Conservation (phyloP, 2,113 vertebrate genomes). For the Dicentrarchus labrax region DNA sequence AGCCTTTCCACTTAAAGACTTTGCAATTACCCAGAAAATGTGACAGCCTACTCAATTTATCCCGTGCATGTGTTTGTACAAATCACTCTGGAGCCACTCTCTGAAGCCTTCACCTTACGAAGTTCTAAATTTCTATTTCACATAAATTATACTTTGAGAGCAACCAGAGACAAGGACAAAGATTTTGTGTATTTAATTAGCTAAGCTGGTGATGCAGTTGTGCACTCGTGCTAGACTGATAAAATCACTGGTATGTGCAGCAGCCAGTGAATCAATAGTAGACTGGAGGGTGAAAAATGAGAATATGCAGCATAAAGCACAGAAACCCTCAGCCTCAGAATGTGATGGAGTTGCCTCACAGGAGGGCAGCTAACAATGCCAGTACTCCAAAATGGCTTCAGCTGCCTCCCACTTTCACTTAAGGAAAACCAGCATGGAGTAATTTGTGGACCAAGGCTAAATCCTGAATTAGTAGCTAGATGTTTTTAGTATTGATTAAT, state of each 20-base stretch:
- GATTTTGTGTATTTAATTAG: slow-evolving; percentile 58
- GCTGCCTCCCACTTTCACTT: slow-evolving; percentile 4
- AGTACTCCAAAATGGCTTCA: slow-evolving; percentile 28
- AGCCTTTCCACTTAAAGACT: slow-evolving; percentile 17
- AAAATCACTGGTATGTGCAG: slow-evolving; percentile 49
- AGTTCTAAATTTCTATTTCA: not conserved
- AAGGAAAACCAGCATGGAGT: slow-evolving; percentile 34
- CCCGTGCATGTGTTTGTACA: not conserved
- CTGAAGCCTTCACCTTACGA: slow-evolving; percentile 24
- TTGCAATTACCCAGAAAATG: slow-evolving; percentile 28
- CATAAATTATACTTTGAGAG: slow-evolving; percentile 3
- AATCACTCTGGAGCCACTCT: slow-evolving; percentile 14
- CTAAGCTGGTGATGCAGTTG: slow-evolving; percentile 26
- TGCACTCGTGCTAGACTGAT: slow-evolving; percentile 35
- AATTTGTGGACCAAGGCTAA: slow-evolving; percentile 32
- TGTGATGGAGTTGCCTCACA: slow-evolving; percentile 34
- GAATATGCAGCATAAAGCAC: slow-evolving; percentile 54
- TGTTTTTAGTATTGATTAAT: slow-evolving; percentile 69
- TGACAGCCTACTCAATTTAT: slow-evolving; percentile 27
- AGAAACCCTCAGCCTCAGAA: slow-evolving; percentile 31
- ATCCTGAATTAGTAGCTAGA: slow-evolving; percentile 49
- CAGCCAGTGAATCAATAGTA: slow-evolving; percentile 64
- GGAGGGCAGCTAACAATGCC: slow-evolving; percentile 32
- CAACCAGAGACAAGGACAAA: not conserved
- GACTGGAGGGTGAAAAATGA: slow-evolving; percentile 62